Conservation (phyloP, 2,113 vertebrate species). For the Neotoma lepida region DNA sequence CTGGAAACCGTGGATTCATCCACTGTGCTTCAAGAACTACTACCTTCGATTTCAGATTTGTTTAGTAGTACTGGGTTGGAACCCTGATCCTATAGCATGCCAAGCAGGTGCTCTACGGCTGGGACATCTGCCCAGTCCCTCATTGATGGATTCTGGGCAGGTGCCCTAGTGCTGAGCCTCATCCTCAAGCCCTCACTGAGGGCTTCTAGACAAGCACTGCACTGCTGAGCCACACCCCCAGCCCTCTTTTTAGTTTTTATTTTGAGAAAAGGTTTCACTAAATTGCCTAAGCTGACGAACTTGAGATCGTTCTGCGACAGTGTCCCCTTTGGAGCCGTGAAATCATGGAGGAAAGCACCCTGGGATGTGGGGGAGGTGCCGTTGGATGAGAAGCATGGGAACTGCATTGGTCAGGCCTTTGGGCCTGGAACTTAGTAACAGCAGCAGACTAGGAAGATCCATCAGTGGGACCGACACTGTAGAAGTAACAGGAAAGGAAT, state of each 20-base stretch:
- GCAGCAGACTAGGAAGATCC: rapidly evolving
- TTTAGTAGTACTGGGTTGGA: not conserved
- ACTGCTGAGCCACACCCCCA: not conserved
- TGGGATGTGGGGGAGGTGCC: not conserved
- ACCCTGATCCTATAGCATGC: not conserved
- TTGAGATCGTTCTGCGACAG: not conserved
- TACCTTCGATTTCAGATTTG: not conserved
- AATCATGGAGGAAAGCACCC: not conserved
- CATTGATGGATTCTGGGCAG: not conserved
- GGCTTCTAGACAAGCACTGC: not conserved
- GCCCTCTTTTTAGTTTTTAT: not conserved
- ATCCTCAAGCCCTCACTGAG: too few relatives aligned
- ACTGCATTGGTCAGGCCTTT: not conserved
- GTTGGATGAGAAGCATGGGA: not conserved
- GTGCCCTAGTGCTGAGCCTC: not conserved
- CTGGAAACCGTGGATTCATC: not conserved
- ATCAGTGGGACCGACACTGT: not conserved
- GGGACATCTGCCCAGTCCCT: not conserved
- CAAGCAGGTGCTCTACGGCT: too few relatives aligned
- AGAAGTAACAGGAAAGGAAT: not conserved
- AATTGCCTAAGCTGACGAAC: not conserved
- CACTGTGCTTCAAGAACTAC: not conserved
- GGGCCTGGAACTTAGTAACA: not conserved
- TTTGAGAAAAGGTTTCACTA: not conserved
- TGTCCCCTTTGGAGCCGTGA: not conserved